Evolutionary conservation across 1,140 invertebrate genomes (phyloP).

Genomic region (Nylanderia fulva): DNA sequence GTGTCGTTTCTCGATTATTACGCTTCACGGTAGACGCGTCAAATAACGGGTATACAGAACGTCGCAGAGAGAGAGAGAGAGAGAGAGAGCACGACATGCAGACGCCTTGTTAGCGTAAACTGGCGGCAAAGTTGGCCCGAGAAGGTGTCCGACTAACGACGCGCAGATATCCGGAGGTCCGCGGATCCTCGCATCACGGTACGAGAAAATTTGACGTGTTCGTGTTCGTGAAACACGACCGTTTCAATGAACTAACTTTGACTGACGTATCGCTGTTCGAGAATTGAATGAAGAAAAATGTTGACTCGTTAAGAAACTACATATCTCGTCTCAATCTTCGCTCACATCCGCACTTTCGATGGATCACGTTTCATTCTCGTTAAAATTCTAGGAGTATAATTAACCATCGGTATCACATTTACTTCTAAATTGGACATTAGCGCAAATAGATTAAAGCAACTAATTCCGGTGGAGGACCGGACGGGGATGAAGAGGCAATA

Average conservation of each 20-base stretch:
- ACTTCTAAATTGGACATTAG: background rate
- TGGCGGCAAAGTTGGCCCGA: conserved; percentile 50
- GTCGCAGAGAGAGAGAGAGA: no score
- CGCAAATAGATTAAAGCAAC: background rate
- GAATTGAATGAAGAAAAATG: background rate
- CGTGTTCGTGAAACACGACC: conserved; percentile 13
- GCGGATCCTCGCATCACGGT: background rate
- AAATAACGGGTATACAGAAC: background rate
- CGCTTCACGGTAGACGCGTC: conserved; percentile 41
- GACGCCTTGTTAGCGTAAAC: conserved; percentile 68
- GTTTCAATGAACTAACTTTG: background rate
- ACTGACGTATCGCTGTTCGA: background rate
- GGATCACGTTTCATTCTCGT: background rate
- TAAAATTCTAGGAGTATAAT: background rate
- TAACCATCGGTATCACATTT: background rate
- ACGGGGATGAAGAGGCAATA: background rate
- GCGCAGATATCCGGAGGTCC: background rate
- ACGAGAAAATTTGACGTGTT: conserved; percentile 54
- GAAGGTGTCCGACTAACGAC: conserved; percentile 1
- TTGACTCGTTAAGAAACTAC: background rate
- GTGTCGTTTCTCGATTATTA: conserved; percentile 53
- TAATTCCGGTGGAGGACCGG: background rate
- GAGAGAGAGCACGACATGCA: conserved; percentile 42
- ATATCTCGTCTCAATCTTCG: background rate
- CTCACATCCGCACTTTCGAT: background rate